Base-by-base conservation (phyloP, 2,113 vertebrate genomes). In the Pelodiscus sinensis region DNA sequence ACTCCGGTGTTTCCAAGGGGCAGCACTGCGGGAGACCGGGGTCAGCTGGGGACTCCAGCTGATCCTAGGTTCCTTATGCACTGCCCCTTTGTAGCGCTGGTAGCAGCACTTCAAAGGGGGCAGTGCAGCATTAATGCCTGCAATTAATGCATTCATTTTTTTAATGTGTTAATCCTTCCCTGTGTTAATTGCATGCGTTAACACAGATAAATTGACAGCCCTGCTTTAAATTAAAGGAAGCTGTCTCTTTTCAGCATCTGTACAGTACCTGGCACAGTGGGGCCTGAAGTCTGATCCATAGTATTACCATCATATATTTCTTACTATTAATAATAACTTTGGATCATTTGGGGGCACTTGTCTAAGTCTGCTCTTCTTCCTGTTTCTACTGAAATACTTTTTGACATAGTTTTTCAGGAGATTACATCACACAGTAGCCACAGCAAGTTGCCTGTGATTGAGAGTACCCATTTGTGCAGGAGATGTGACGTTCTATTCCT, bases 281-380 rank as follows among this genome's bases (percentile, higher is more conserved):
- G 65, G 15, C 65, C 65, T 14, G 8, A 71, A 21, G 4, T 71
- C 4, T 71, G n/a, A 35, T 31, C 31, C 65, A 35, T 11, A 44
- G 58, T 2, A 60, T 29, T 60, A 60, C 25, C 58, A 29, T 27
- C 78, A 24, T 9, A 62, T 81, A 91, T 80, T 89, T 56, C 50
- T 13, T 81, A 13, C 24, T 77, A 75, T 78, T 86, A 88, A 16
- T 22, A 31, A 18, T 75, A 88, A 89, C 82, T 89, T 31, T 54
- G 92, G 87, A 60, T 27, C 1, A 2, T 58, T 90, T 80, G n/a
- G 84, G 3, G 89, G 88, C 81, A 55, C 51, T 54, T 44, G 27
- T 22, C 84, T 82, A 81, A 79, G 62, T 89, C 65, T 24, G 82
- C 29, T 92, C 60, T 84, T 68, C 79, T 86, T 68, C 75, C 78